phyloP scores from a whole-genome alignment of 1,140 invertebrate species.

The Euwallacea similis region DNA sequence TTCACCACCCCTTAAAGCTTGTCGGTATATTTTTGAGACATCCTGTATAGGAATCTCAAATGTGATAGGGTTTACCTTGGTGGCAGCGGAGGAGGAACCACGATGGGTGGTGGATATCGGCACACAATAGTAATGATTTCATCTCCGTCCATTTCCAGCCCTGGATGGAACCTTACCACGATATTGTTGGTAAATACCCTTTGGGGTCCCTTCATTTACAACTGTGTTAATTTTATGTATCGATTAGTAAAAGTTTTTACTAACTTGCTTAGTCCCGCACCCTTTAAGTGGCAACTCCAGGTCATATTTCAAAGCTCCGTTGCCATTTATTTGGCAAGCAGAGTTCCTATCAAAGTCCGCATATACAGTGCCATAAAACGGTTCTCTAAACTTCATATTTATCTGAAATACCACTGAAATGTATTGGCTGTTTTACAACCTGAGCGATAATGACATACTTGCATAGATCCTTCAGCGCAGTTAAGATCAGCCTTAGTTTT shows the following conservation, averaged over 20 bases:
- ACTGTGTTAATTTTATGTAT: background rate
- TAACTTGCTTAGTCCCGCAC: conserved; percentile 87
- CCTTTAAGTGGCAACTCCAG: conserved; percentile 87
- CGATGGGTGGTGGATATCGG: conserved; percentile 87
- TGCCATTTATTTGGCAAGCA: conserved; percentile 83
- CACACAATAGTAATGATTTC: conserved; percentile 94
- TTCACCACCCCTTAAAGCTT: too few species aligned
- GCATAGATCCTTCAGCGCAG: conserved; percentile 86
- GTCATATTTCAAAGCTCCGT: conserved; percentile 74
- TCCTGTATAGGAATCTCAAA: too few species aligned
- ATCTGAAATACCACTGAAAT: conserved; percentile 60
- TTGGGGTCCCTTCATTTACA: conserved; percentile 69
- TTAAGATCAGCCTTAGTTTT: conserved; percentile 83
- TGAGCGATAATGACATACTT: conserved; percentile 2
- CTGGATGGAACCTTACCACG: conserved; percentile 87
- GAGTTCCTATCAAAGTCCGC: conserved; percentile 90
- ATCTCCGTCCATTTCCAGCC: conserved; percentile 90
- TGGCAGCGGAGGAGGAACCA: conserved; percentile 46
- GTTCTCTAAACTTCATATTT: conserved; percentile 85
- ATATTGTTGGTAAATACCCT: conserved; percentile 95
- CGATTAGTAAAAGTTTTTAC: background rate
- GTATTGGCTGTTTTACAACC: background rate
- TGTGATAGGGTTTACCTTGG: background rate
- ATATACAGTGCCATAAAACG: conserved; percentile 88
- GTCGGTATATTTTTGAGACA: too few species aligned